Base-by-base conservation (phyloP, 2,113 vertebrate genomes). In the Lophius piscatorius region DNA sequence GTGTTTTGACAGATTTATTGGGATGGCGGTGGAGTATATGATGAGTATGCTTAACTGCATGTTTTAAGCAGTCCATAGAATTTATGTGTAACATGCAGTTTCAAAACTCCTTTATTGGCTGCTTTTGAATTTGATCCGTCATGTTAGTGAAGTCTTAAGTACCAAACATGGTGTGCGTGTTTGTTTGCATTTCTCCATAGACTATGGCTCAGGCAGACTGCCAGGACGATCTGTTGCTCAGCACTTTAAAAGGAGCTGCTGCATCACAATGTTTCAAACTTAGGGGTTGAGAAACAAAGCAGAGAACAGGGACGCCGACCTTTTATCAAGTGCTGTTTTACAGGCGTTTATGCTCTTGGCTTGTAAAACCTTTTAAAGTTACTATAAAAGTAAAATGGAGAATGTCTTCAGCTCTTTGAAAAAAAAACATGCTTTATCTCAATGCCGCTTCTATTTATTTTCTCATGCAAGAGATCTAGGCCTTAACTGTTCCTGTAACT, bases 241-340 rank as follows among this genome's bases (percentile, higher is more conserved):
- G 39, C 65, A 40, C 88, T 88, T 88, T 86, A 86, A 90, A 90
- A 89, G 87, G 86, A 88, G 46, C 69, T 82, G 66, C 62, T 12
- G 59, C 45, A 59, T 61, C 63, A 24, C 70, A 56, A 9, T 2
- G 55, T 63, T 85, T 79, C 57, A 81, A 84, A 82, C 66, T 63
- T 18, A 78, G 23, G 11, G 44, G 22, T 51, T 44, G 8, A 70
- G 84, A 80, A 70, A 80, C 71, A 76, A 75, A 82, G 41, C 81
- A 80, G 82, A 63, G 51, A 29, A 38, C 1, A 6, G 39, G 65
- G 59, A 60, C 56, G 0, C 21, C 49, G 54, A 52, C 66, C 17
- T 76, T 79, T 78, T 62, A 48, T 76, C 6, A 35, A 42, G 40
- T 36, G 40, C 28, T 36, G 70, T 21, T 58, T 68, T 64, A 83